Evolutionary conservation across 2,113 vertebrate genomes (phyloP).

Genomic region (Theristicus caerulescens): DNA sequence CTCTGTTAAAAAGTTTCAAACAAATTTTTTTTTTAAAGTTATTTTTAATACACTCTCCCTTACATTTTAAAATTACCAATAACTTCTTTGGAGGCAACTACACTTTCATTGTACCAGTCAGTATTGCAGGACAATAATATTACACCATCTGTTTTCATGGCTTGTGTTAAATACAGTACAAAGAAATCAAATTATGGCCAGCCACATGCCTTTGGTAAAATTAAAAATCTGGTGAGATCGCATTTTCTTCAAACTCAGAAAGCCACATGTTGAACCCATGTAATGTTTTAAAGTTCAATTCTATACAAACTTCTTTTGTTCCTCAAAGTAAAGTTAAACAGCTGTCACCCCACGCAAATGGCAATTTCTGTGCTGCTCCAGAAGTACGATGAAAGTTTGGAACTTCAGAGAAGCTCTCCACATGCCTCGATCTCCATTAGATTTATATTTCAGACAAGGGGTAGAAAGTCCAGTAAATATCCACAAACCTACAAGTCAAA

Average conservation of each 20-base stretch:
- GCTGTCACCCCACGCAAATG: background rate
- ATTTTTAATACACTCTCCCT: constrained; percentile 67
- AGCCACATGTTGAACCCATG: constrained; percentile 56
- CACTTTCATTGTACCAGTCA: background rate
- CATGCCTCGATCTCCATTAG: background rate
- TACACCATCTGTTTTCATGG: constrained; percentile 38
- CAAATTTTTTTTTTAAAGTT: constrained; percentile 23
- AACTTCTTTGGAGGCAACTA: constrained; percentile 42
- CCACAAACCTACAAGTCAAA: constrained; percentile 50
- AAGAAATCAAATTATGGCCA: constrained; percentile 45
- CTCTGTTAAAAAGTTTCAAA: constrained; percentile 20
- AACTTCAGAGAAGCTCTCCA: constrained; percentile 23
- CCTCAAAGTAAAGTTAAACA: constrained; percentile 33
- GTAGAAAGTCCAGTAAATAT: constrained; percentile 47
- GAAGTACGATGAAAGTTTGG: constrained; percentile 4
- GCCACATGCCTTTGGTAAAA: constrained; percentile 66
- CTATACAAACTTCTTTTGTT: constrained; percentile 38
- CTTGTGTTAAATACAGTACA: constrained; percentile 52
- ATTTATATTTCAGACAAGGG: background rate
- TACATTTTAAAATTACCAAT: constrained; percentile 49
- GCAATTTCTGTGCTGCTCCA: constrained; percentile 12
- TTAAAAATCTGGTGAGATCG: constrained; percentile 42
- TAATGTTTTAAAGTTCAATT: constrained; percentile 33
- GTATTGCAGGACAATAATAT: constrained; percentile 32
- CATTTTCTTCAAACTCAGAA: constrained; percentile 58